Base-by-base conservation (phyloP, 2,888 invertebrate genomes). In the Lamproptera curius region DNA sequence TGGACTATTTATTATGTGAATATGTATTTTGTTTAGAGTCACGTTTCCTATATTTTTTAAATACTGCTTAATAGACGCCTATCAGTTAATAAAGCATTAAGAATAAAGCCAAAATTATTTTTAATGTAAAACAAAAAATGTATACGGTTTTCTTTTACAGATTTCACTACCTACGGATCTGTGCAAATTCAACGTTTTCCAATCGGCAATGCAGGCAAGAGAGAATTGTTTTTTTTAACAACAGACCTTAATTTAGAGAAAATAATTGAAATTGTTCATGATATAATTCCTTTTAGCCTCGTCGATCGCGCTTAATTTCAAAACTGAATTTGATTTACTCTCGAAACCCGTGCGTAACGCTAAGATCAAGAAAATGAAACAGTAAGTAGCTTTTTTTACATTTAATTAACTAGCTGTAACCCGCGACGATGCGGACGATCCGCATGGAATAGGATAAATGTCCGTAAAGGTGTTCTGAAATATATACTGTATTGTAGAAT, bases 301-400 rank as follows among this genome's bases (percentile, higher is more conserved):
- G 1, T 49, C 49, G 1, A 33, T 49, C 10, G 40, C 43, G 1
- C 44, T 43, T 16, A 49, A 49, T 36, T 49, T 49, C 15, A 43
- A 49, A 23, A 44, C 49, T 11, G 49, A 49, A 49, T 44, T 49
- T 36, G 43, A 49, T 11, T 15, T 49, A 20, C 33, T 49, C 2
- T 43, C 49, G n/a, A 49, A 35, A 16, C 49, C 49, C 2, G 49
- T 49, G 35, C 49, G 49, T 13, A 20, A 28, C 1, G 44, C 44
- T 8, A 44, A 40, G 20, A 5, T 49, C 9, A 49, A 40, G 10
- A 17, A 39, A 3, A 20, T 49, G 1, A 49, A 49, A n/a, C 33
- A 44, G 49, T 49, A 40, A 49, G 49, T 44, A 31, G 3, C 20
- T n/a, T n/a, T n/a, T n/a, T n/a, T n/a, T n/a, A n/a, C n/a, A n/a